Base-by-base conservation (phyloP, 2,888 invertebrate species). In the Lithophane semibrunnea region DNA sequence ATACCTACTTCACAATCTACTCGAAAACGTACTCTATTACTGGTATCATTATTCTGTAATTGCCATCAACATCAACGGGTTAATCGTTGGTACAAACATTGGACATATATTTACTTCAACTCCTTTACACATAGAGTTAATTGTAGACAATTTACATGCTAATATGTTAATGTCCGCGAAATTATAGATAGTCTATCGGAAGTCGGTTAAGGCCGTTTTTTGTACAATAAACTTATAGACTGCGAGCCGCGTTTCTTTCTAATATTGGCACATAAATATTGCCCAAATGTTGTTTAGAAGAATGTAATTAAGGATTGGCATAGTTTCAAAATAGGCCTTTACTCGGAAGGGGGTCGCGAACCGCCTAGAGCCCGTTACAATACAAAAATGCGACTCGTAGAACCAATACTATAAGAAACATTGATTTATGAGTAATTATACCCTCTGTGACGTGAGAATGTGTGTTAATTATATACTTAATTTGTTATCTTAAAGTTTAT, bases 61-160 rank as follows among this genome's bases (percentile, higher is more conserved):
- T 77, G 72, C 76, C 73, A 68, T 61, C 70, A 74, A 82, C 77
- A 75, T 73, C 75, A 71, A 86, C 70, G 63, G n/a, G 70, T 69
- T 79, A 81, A 81, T 74, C 66, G 29, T 70, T 79, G 82, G 75
- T 63, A 44, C 81, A 69, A 84, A 88, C 75, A 68, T 88, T 86
- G 82, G 85, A 82, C 77, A 79, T 72, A 79, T 58, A 77, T 60
- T 77, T 67, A 80, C 64, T 83, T 86, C 75, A 85, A 86, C 85
- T 86, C 79, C 77, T 85, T 82, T 79, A 81, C 80, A 80, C 80
- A 84, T 84, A 80, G 67, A 87, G 85, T 87, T 89, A 91, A 90
- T 90, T 84, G 86, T 85, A 82, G 83, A 86, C 89, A 88, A 90
- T 92, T 91, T 92, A 84, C 91, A 92, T 92, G 92, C 70, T 86